These are phyloP conservation scores for Hyles vespertilio DNA, from an alignment of 1,140 invertebrate species.

Conservation along the genomic window DNA sequence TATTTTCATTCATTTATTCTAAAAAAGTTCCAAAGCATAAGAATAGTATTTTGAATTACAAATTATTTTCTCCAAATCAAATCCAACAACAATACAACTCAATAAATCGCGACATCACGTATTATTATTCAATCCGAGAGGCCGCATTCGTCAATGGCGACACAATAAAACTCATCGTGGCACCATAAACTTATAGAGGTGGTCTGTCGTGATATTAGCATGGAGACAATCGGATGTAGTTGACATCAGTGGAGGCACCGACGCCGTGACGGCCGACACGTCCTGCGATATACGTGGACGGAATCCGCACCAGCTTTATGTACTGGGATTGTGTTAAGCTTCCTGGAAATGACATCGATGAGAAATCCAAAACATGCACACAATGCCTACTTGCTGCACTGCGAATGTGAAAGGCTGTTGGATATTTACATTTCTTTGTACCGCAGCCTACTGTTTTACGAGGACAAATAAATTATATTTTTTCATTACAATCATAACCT, in stretches of 20 bases:
- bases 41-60: too few relatives aligned
- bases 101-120: too few relatives aligned
- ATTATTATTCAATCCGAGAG: conserved; percentile 54
- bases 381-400: too few relatives aligned
- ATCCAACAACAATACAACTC: too few relatives aligned
- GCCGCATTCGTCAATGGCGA: conserved; percentile 43
- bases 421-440: too few relatives aligned
- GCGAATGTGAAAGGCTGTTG: too few relatives aligned
- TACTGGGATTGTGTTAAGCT: conserved; percentile 13
- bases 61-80: too few relatives aligned
- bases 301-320: conserved; percentile 25
- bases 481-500: too few relatives aligned
- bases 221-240: conserved; percentile 53
- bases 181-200: conserved; percentile 40
- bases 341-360: conserved; percentile 22
- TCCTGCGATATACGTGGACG: conserved; percentile 47
- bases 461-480: too few relatives aligned
- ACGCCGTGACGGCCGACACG: conserved; percentile 46
- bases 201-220: conserved; percentile 47
- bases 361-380: not conserved
- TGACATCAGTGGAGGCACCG: conserved; percentile 44
- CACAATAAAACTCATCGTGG: conserved; percentile 41
- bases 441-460: too few relatives aligned
- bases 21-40: too few relatives aligned
- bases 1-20: too few relatives aligned